These are phyloP conservation scores for Drosophila mauritiana DNA, from an alignment of 1,140 invertebrate genomes.

Conservation along the genomic window DNA sequence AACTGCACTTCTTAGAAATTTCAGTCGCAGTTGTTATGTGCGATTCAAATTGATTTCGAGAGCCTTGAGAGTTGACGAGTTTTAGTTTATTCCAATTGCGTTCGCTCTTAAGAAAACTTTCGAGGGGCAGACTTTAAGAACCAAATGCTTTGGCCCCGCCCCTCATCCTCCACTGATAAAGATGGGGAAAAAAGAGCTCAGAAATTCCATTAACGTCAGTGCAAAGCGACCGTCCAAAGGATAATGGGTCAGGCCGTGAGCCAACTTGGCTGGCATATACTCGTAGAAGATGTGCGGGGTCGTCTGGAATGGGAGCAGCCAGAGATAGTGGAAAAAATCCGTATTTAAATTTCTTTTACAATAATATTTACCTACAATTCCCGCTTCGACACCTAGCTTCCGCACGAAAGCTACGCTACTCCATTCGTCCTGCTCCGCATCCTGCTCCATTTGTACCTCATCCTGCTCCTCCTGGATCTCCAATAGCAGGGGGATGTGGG, in stretches of 20 bases:
- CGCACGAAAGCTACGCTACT: constrained; percentile 57
- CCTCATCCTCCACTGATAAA: constrained; percentile 21
- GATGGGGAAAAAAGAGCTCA: constrained; percentile 21
- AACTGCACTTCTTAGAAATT: constrained; percentile 43
- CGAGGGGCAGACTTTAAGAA: constrained; percentile 32
- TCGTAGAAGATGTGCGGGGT: background rate
- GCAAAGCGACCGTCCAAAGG: constrained; percentile 9
- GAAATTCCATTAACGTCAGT: constrained; percentile 57
- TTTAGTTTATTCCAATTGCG: constrained; percentile 50
- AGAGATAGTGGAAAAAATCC: constrained; percentile 72
- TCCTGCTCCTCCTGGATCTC: constrained; percentile 1
- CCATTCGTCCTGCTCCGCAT: background rate
- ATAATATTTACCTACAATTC: constrained; percentile 80
- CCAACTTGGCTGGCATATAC: constrained; percentile 15
- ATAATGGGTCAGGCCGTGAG: constrained; percentile 41
- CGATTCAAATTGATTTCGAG: constrained; percentile 49
- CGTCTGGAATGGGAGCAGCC: background rate
- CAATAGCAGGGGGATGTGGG: background rate
- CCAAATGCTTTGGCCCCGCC: constrained; percentile 17
- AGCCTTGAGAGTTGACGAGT: constrained; percentile 53
- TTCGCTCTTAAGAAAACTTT: constrained; percentile 40
- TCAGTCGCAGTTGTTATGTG: constrained; percentile 47
- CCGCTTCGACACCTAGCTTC: constrained; percentile 77
- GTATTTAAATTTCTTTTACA: constrained; percentile 74
- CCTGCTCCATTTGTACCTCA: too few species aligned